phyloP scores from a whole-genome alignment of 1,140 invertebrate species.

The Achatina immaculata region DNA sequence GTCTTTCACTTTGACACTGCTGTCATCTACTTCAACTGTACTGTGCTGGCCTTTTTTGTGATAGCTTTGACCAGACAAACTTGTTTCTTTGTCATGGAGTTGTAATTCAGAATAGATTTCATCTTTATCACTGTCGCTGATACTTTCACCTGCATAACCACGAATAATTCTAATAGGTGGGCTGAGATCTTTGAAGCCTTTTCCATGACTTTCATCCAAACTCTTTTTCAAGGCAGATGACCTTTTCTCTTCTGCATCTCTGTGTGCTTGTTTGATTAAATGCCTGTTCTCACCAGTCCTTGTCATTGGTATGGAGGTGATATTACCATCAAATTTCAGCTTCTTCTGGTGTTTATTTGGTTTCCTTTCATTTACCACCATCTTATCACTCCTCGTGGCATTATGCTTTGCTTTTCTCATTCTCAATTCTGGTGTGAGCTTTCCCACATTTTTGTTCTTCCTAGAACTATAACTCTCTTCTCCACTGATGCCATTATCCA shows the following conservation, averaged over 20 bases:
- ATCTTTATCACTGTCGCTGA: slow-evolving; percentile 3
- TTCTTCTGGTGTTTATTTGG: neutral
- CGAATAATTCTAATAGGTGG: slow-evolving; percentile 16
- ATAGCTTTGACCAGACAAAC: neutral
- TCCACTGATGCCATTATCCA: neutral
- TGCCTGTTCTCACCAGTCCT: slow-evolving; percentile 28
- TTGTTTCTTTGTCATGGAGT: neutral
- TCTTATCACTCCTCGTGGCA: neutral
- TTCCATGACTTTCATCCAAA: neutral
- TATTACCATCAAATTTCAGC: neutral
- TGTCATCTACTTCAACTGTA: slow-evolving; percentile 7
- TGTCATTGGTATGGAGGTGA: slow-evolving; percentile 15
- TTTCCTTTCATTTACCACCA: neutral
- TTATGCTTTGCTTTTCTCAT: neutral
- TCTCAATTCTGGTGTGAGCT: neutral
- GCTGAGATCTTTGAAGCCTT: slow-evolving; percentile 1
- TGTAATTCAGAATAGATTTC: neutral
- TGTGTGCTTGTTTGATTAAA: slow-evolving; percentile 18
- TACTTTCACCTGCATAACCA: slow-evolving; percentile 24
- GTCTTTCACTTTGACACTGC: neutral
- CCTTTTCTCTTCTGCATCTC: neutral
- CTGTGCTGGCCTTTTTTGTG: neutral
- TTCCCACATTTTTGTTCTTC: neutral
- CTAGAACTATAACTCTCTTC: neutral
- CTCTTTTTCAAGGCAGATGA: neutral